Conservation (phyloP, 2,888 invertebrate species). For the Chesias legatella region DNA sequence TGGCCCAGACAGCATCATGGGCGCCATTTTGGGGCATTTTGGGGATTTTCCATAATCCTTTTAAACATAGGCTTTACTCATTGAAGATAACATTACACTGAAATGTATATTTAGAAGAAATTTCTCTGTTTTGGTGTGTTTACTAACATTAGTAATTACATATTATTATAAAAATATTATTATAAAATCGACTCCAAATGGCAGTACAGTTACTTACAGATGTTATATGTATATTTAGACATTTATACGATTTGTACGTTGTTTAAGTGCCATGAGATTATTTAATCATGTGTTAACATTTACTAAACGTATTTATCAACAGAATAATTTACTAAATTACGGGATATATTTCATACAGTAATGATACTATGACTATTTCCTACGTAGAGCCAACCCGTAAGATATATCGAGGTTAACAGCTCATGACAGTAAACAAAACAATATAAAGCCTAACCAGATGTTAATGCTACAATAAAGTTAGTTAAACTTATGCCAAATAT, state of each 20-base stretch:
- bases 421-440: too few relatives aligned
- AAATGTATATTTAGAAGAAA: conserved; percentile 56
- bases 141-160: conserved; percentile 31
- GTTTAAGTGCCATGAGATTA: conserved; percentile 32
- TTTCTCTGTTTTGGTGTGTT: conserved; percentile 21
- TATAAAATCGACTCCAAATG: conserved; percentile 48
- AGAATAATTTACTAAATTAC: too few relatives aligned
- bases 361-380: too few relatives aligned
- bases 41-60: not conserved
- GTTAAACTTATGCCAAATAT: too few relatives aligned
- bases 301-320: not conserved
- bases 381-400: too few relatives aligned
- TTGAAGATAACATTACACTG: conserved; percentile 35
- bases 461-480: too few relatives aligned
- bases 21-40: not conserved
- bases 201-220: conserved; percentile 60
- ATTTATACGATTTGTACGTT: conserved; percentile 38
- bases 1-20: too few relatives aligned
- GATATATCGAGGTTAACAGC: too few relatives aligned
- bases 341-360: too few relatives aligned
- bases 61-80: conserved; percentile 24
- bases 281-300: conserved; percentile 4
- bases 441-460: too few relatives aligned
- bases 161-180: too few relatives aligned
- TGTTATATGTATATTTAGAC: conserved; percentile 64